Evolutionary conservation across 2,113 vertebrate genomes (phyloP), one percentile per base, ranked within the genome.

Genomic region (Phodopus roborovskii): DNA sequence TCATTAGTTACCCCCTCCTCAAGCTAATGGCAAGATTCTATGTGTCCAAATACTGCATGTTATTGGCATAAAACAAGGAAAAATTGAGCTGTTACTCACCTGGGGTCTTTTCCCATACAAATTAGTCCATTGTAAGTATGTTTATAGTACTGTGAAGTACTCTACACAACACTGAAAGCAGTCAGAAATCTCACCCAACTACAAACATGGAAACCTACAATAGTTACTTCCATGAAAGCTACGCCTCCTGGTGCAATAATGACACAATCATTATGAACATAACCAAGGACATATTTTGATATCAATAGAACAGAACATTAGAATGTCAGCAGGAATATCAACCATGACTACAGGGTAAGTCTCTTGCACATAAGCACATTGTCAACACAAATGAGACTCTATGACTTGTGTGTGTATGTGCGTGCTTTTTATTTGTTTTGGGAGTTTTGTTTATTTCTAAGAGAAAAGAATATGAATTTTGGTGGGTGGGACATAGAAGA

Each of bases 321-420:
- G 45, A 50, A 30, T 78, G 75, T 17, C 7, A 78, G 24, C 33
- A 19, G 28, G 28, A 33, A 33, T 19, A 50, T 50, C 45, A 78
- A 10, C 13, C 45, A 19, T 2, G 2, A 33, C 7, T 28, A 1
- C 20, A 50, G 9, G 10, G n/a, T 4, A 74, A 5, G 39, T 13
- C 20, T 39, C 20, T 19, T 74, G 45, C 16, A 45, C 16, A 50
- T 4, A 28, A 78, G 28, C 45, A 50, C 16, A 48, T 75, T 6
- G 15, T 42, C 42, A 77, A 16, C 13, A 77, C 9, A 79, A 36
- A 36, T 36, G 33, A 1, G 77, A 36, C 3, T 36, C 33, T n/a
- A n/a, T 56, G 19, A 10, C 1, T n/a, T 36, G 10, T 13, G 53
- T 56, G 3, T 53, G 28, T 53, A 4, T 50, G 48, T 10, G 16